Evolutionary conservation across 53 echinoderm and acorn worm genomes (phyloP).

Genomic region (Apostichopus leukothele): DNA sequence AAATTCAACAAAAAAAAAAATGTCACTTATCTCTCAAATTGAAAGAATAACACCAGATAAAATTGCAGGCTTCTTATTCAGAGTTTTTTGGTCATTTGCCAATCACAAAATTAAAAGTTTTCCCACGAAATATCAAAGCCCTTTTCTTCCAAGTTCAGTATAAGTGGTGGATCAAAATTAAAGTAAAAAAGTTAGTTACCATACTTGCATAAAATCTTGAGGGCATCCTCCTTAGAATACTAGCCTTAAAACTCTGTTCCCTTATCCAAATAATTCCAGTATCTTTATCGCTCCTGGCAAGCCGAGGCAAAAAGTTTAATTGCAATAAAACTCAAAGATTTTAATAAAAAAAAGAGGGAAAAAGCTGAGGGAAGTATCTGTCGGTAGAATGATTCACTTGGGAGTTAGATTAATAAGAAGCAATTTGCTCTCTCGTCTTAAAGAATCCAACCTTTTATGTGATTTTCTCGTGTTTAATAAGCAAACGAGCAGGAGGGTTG

Average conservation of each 20-base stretch:
- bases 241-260: constrained; percentile 37
- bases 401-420: constrained; percentile 46
- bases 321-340: constrained; percentile 50
- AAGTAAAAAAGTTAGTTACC: not conserved
- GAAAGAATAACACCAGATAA: too few species aligned
- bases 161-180: constrained; percentile 4
- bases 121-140: constrained; percentile 11
- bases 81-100: too few species aligned
- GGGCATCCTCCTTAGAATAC: constrained; percentile 41
- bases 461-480: constrained; percentile 47
- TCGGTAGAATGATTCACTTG: constrained; percentile 46
- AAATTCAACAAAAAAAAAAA: too few species aligned
- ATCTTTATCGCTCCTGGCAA: constrained; percentile 43
- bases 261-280: constrained; percentile 45
- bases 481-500: constrained; percentile 41
- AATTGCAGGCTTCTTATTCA: too few species aligned
- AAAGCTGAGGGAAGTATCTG: constrained; percentile 43
- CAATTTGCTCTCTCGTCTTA: constrained; percentile 44
- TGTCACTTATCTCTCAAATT: too few species aligned
- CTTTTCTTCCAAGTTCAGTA: not conserved
- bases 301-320: constrained; percentile 41
- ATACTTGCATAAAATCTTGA: constrained; percentile 28
- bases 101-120: constrained; percentile 4
- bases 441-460: constrained; percentile 47
- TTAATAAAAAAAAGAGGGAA: constrained; percentile 46